Evolutionary conservation across 1,140 invertebrate species (phyloP), one percentile per base, ranked within the genome.

Genomic region (Antheraea mylitta): DNA sequence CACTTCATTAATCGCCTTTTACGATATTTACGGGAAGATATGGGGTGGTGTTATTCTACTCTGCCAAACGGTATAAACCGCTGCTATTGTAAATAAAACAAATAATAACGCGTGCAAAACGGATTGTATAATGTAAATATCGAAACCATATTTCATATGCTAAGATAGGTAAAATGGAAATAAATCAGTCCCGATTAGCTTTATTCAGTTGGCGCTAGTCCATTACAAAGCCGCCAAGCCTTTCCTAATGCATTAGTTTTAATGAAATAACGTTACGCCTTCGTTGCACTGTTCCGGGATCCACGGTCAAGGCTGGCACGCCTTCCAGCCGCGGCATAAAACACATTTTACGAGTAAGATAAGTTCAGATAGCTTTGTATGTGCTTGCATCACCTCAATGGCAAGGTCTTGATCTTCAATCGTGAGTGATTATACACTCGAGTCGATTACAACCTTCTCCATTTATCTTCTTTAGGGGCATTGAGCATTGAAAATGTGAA

Each of bases 281-380:
- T 37, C 13, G 30, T 16, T 63, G 61, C 61, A 63, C 11, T 63
- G 61, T 63, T 58, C 48, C 48, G 48, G 64, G 64, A 58, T 58
- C 63, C 62, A n/a, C 36, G 68, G 68, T 69, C 68, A 69, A 69
- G 68, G 68, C 63, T 64, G 68, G 45, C 45, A 53, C 45, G 45
- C 45, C 45, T 53, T 53, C 45, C 9, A 53, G 6, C 45, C 4
- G 16, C 45, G 45, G 16, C 16, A 13, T 53, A 53, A 53, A 53
- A 53, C 13, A 53, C 13, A 53, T 53, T 53, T 53, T 53, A 53
- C 45, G 45, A 53, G 9, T 53, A 53, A 53, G 45, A 53, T 53
- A 16, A 53, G 11, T 53, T 53, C 11, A 53, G 45, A 53, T 53
- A 53, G 45, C 45, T 53, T 53, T 53, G 45, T 53, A 13, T 53